Conservation (phyloP, 2,797 vertebrate species). For the Agapornis canus region DNA sequence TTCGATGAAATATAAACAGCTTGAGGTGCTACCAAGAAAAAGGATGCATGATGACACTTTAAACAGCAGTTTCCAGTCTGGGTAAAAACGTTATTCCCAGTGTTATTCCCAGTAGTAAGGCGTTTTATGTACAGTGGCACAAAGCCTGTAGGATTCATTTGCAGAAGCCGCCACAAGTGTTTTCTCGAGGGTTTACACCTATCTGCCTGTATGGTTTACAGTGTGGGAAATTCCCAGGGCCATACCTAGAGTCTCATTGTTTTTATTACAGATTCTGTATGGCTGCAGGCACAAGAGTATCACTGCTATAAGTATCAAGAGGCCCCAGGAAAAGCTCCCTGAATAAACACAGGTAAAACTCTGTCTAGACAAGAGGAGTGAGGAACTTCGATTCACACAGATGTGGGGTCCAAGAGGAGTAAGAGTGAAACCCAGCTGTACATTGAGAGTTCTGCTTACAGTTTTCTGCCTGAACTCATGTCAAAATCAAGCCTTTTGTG, state of each 20-base stretch:
- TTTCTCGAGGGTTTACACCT: slow-evolving; percentile 34
- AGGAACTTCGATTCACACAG: background rate
- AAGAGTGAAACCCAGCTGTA: background rate
- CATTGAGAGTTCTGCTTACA: background rate
- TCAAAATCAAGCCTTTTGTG: background rate
- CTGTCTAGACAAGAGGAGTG: background rate
- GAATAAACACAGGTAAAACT: slow-evolving; percentile 1
- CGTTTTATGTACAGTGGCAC: background rate
- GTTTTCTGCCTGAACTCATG: background rate
- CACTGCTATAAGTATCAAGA: background rate
- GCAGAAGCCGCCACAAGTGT: background rate
- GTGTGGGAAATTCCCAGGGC: slow-evolving; percentile 41
- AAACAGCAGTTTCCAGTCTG: background rate
- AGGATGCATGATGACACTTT: background rate
- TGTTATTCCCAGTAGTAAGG: background rate
- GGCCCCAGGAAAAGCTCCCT: slow-evolving; percentile 13
- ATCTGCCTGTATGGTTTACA: background rate
- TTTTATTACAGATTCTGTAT: background rate
- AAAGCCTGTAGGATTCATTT: slow-evolving; percentile 36
- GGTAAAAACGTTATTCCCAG: background rate
- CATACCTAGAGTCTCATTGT: background rate
- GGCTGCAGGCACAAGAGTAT: slow-evolving; percentile 1
- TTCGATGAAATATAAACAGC: background rate
- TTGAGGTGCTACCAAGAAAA: background rate
- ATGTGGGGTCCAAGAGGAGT: background rate